Evolutionary conservation across 2,797 vertebrate species (phyloP), one percentile per base, ranked within the genome.

Genomic region (Myioborus melanocephalus): DNA sequence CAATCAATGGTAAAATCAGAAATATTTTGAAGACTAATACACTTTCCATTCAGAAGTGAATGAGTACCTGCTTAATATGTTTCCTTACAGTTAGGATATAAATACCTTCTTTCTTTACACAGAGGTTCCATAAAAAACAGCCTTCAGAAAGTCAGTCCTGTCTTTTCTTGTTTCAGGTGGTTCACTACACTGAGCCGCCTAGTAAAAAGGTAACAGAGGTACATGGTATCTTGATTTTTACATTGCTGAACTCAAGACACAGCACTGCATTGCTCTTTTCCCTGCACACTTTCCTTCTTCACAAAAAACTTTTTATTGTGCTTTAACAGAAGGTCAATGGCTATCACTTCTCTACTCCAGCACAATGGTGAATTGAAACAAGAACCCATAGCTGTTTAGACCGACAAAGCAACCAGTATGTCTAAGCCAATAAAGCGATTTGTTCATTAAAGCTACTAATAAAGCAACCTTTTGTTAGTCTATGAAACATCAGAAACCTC

Each of bases 391-490:
- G 97, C 97, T 97, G 95, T 97, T 97, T 95, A 94, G 90, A 94
- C 96, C 90, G 91, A 98, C 98, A 98, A 98, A 98, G 98, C 98
- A 97, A 97, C 97, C 97, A 98, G 98, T 98, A 98, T 98, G 97
- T 96, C 97, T 98, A 98, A 97, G 97, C 97, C 98, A 98, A 97
- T 98, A 98, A 98, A 98, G 97, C 94, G 78, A 98, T 98, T 98
- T 97, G 97, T 98, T 98, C 98, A 98, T 97, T 98, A 98, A 98
- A 97, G 95, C 96, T 97, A 97, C 97, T 96, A 98, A 98, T 98
- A 98, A 98, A 98, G 98, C 97, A 98, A 98, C 97, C 98, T 98
- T 98, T 98, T 98, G 98, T 98, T 98, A 97, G 94, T 96, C 96
- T 98, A 96, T 95, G 97, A 97, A 98, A 98, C 95, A 97, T 97